phyloP scores from a whole-genome alignment of 2,888 invertebrate species.

The Hydrotaea cyrtoneurina region DNA sequence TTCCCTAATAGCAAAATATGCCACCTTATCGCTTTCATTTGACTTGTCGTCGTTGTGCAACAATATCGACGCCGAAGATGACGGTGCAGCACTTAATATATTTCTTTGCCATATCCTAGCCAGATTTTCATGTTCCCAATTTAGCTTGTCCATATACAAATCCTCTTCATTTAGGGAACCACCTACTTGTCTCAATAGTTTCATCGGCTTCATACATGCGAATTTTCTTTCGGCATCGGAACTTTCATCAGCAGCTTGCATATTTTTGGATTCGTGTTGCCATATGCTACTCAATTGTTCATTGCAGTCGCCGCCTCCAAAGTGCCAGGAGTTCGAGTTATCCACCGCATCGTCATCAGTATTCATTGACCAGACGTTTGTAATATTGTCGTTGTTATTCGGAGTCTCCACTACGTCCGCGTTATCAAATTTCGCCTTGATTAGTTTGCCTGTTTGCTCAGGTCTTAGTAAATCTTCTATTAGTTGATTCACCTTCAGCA shows the following conservation, averaged over 20 bases:
- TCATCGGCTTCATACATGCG: constrained; percentile 69
- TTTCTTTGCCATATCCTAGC: constrained; percentile 74
- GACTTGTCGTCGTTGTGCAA: not conserved
- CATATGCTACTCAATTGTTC: constrained; percentile 59
- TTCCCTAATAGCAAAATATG: not conserved
- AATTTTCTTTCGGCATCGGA: constrained; percentile 87
- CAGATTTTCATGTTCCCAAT: constrained; percentile 75
- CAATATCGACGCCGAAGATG: not conserved
- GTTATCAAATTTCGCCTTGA: constrained; percentile 8
- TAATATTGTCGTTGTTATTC: not conserved
- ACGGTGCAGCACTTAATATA: not conserved
- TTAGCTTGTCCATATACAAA: constrained; percentile 69
- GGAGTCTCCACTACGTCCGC: not conserved
- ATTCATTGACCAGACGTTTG: constrained; percentile 34
- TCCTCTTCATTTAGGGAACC: constrained; percentile 39
- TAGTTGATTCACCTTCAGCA: constrained; percentile 75
- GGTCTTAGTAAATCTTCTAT: constrained; percentile 75
- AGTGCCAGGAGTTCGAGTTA: constrained; percentile 61
- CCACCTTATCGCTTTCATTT: not conserved
- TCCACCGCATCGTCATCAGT: constrained; percentile 52
- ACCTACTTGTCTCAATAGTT: constrained; percentile 69
- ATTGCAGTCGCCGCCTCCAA: constrained; percentile 15
- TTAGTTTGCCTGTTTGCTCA: constrained; percentile 68
- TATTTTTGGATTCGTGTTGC: constrained; percentile 57
- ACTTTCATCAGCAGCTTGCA: constrained; percentile 80